Conservation (phyloP, 2,113 vertebrate species). For the Notothenia rossii region DNA sequence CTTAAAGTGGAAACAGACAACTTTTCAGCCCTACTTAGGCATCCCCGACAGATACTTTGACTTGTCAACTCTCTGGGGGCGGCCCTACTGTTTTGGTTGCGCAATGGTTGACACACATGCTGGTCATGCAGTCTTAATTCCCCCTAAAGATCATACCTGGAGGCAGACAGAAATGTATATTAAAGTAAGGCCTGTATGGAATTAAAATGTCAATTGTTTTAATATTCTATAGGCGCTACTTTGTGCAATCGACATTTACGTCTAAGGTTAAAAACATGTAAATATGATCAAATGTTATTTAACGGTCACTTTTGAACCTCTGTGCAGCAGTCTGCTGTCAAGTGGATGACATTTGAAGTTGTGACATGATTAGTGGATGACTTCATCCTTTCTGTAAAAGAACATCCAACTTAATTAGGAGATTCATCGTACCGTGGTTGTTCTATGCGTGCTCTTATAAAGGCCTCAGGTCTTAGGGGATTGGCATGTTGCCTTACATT, state of each 20-base stretch:
- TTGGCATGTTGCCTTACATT: slow-evolving; percentile 2
- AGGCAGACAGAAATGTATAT: no score
- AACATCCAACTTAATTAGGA: background rate
- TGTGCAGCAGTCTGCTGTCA: background rate
- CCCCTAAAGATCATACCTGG: no score
- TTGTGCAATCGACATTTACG: no score
- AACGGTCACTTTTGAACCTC: background rate
- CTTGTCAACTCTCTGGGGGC: no score
- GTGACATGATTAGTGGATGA: background rate
- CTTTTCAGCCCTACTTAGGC: no score
- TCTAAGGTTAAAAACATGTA: background rate
- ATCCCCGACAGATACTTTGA: no score
- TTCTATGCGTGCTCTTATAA: background rate
- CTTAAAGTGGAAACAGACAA: background rate
- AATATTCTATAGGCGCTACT: no score
- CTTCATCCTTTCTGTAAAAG: background rate
- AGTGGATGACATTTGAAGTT: background rate
- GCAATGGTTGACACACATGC: no score
- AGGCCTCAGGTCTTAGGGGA: background rate
- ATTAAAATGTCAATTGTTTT: no score
- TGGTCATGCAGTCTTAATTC: no score
- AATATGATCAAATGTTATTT: background rate
- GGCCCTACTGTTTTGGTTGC: no score
- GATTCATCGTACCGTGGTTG: background rate
- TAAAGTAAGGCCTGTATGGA: no score